phyloP scores from a whole-genome alignment of 2,113 vertebrate species.

The Nipponia nippon region DNA sequence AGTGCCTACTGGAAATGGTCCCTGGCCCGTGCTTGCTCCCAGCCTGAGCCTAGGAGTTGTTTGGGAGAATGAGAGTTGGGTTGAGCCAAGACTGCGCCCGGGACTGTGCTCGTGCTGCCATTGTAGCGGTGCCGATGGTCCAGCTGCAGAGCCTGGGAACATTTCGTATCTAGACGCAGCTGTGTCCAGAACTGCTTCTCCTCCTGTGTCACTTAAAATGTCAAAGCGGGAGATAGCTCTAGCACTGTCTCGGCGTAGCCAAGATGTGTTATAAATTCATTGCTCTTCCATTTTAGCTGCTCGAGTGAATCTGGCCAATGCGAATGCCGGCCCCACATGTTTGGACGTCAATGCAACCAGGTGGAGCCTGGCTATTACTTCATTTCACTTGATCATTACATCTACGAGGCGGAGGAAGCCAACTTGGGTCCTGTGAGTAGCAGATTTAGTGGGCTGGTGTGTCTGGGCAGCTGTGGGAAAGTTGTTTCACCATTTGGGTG shows the following conservation, averaged over 20 bases:
- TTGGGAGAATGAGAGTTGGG: not conserved
- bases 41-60: not conserved
- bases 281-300: slow-evolving; percentile 76
- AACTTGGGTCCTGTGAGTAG: slow-evolving; percentile 88
- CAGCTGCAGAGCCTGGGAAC: not conserved
- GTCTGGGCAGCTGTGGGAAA: not conserved
- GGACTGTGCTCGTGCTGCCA: not conserved
- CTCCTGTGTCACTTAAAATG: not conserved
- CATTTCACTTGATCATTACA: slow-evolving; percentile 92
- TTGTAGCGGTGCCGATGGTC: not conserved
- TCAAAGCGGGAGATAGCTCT: not conserved
- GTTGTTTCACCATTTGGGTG: not conserved
- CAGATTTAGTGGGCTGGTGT: not conserved
- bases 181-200: not conserved
- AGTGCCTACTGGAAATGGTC: not conserved
- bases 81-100: not conserved
- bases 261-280: not conserved
- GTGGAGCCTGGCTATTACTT: slow-evolving; percentile 95
- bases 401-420: slow-evolving; percentile 92
- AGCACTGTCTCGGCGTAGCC: not conserved
- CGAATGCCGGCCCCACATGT: slow-evolving; percentile 87
- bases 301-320: slow-evolving; percentile 89
- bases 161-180: not conserved
- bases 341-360: slow-evolving; percentile 89
- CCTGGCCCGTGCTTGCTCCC: not conserved